These are phyloP conservation scores for Nycticorax nycticorax DNA, from an alignment of 2,113 vertebrate species.

Conservation along the genomic window DNA sequence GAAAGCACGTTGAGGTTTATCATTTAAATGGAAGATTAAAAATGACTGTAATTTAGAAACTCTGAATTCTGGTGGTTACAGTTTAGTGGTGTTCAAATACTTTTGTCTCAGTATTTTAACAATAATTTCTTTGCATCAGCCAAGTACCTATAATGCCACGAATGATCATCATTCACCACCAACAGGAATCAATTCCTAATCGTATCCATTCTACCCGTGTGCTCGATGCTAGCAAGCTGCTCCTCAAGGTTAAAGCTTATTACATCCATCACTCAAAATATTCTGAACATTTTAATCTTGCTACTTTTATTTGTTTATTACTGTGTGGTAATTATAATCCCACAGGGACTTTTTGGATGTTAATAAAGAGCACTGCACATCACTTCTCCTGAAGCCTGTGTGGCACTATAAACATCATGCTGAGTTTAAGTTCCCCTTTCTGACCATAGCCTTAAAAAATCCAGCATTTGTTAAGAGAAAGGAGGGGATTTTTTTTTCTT, in stretches of 20 bases:
- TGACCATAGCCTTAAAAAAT: conserved; percentile 44
- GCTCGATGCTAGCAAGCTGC: not conserved
- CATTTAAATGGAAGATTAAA: not conserved
- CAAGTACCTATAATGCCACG: not conserved
- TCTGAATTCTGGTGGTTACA: not conserved
- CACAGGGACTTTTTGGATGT: not conserved
- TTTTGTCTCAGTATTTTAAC: not conserved
- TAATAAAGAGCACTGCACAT: conserved; percentile 30
- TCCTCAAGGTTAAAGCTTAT: conserved; percentile 6
- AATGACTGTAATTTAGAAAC: not conserved
- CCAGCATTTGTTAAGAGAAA: conserved; percentile 42
- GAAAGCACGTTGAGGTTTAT: not conserved
- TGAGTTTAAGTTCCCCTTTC: conserved; percentile 55
- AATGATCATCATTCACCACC: not conserved
- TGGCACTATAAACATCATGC: conserved; percentile 56
- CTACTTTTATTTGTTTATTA: conserved; percentile 52
- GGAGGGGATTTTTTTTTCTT: not conserved
- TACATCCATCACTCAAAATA: not conserved
- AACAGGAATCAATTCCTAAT: not conserved
- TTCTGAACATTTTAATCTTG: conserved; percentile 42
- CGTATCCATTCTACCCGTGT: not conserved
- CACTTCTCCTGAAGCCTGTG: conserved; percentile 50
- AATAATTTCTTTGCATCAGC: not conserved
- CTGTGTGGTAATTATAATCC: conserved; percentile 22
- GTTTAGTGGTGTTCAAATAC: not conserved